Evolutionary conservation across 2,113 vertebrate species (phyloP), one percentile per base, ranked within the genome.

Genomic region (Otis tarda): DNA sequence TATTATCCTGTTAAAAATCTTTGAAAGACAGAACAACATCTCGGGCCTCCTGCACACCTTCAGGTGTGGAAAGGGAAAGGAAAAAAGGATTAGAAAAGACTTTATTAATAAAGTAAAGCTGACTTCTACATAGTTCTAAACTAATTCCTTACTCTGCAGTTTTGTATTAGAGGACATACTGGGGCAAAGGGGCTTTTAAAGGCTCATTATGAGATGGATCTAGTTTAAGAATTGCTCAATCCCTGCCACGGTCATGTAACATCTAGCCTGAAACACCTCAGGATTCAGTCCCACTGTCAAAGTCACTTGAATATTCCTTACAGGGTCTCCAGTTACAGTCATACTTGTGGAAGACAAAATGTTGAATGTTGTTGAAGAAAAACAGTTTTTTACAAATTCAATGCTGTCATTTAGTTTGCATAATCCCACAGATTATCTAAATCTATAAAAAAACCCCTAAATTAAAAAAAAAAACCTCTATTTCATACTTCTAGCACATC

Each of bases 201-300:
- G 5, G 28, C 15, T 25, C 27, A 12, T 23, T 35, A 39, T 5
- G 31, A 56, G 5, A 52, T 5, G 2, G 6, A 41, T 82, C 28
- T 43, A 22, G 12, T 24, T 71, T 55, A 70, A 60, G 23, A 53
- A 75, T 76, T 56, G 33, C 15, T 57, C 14, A 12, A 0, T 49
- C 8, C 5, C 55, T 33, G 15, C 19, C 14, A 33, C 0, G 0
- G 14, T 17, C 69, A 11, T 49, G 4, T 47, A 41, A 59, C 8
- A 57, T 18, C 22, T 28, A 20, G 7, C 35, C 24, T 7, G 1
- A 76, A 87, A 24, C 9, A 73, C 4, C n/a, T 68, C 35, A 69
- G 11, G 9, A 65, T 83, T 76, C 22, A 65, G 11, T 47, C 27
- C 19, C 0, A 3, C 15, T 68, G 6, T 39, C 49, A 28, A 19